Conservation (phyloP, 2,888 invertebrate genomes). For the Drosophila suboccidentalis region DNA sequence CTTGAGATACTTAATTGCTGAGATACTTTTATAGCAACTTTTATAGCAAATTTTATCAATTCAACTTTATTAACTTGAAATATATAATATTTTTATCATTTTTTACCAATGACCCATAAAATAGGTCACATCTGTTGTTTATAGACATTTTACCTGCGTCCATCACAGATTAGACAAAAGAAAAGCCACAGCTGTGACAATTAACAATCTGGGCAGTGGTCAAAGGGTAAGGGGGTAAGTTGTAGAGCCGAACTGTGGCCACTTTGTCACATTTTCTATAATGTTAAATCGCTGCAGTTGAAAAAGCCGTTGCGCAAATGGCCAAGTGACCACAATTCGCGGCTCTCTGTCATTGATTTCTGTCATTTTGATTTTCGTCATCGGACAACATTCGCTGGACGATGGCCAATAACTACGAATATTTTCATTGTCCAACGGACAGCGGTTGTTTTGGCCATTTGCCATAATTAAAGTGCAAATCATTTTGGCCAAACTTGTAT, state of each 20-base stretch:
- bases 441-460: constrained; percentile 38
- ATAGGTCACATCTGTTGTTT: background rate
- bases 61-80: background rate
- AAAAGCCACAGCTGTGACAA: background rate
- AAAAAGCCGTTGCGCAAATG: constrained; percentile 44
- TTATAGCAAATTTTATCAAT: too few species aligned
- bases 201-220: constrained; percentile 25
- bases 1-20: too few species aligned
- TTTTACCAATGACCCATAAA: too few species aligned
- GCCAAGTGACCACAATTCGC: constrained; percentile 65
- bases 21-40: too few species aligned
- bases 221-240: constrained; percentile 11
- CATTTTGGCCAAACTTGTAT: constrained; percentile 34
- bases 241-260: constrained; percentile 36
- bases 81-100: background rate
- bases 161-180: background rate
- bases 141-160: background rate
- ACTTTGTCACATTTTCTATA: constrained; percentile 44
- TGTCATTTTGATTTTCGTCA: constrained; percentile 44
- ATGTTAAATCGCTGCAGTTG: constrained; percentile 39
- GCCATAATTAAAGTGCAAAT: constrained; percentile 67
- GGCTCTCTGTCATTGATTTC: constrained; percentile 63
- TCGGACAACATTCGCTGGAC: constrained; percentile 23
- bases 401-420: constrained; percentile 2
- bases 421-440: background rate